phyloP scores from a whole-genome alignment of 2,888 invertebrate genomes.

The Rhingia rostrata region DNA sequence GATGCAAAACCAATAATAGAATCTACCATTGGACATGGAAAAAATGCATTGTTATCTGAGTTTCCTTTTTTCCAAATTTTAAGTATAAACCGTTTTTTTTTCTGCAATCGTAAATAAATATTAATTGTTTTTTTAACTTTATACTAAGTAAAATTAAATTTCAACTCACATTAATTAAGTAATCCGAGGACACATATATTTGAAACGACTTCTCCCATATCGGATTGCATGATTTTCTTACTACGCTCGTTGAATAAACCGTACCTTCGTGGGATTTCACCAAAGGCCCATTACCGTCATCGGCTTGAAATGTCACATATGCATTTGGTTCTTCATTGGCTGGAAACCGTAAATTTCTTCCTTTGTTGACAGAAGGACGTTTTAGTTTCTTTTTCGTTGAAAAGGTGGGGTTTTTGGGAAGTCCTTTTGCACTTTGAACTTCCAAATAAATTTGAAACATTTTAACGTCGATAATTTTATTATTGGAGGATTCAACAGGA shows the following conservation, averaged over 20 bases:
- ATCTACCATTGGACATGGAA: conserved; percentile 85
- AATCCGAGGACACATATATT: conserved; percentile 83
- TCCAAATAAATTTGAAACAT: conserved; percentile 83
- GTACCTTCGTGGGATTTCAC: conserved; percentile 82
- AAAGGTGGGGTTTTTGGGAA: conserved; percentile 82
- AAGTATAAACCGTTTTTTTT: conserved; percentile 85
- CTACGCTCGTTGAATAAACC: conserved; percentile 84
- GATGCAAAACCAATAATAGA: conserved; percentile 86
- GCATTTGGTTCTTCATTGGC: conserved; percentile 84
- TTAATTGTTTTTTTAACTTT: neutral
- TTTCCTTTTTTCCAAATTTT: conserved; percentile 86
- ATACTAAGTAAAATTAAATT: neutral
- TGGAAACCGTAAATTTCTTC: conserved; percentile 77
- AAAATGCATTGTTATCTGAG: conserved; percentile 78
- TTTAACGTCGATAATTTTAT: conserved; percentile 39
- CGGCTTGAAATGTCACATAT: conserved; percentile 86
- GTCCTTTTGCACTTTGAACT: conserved; percentile 85
- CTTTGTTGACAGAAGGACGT: conserved; percentile 75
- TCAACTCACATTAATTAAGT: conserved; percentile 84
- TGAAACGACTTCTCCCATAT: conserved; percentile 85
- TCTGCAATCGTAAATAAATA: conserved; percentile 80
- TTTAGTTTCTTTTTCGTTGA: conserved; percentile 77
- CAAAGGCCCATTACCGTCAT: conserved; percentile 76
- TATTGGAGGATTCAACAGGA: conserved; percentile 37
- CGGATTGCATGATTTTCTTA: conserved; percentile 84